Evolutionary conservation across 2,797 vertebrate species (phyloP), one percentile per base, ranked within the genome.

Genomic region (Cottoperca gobio): DNA sequence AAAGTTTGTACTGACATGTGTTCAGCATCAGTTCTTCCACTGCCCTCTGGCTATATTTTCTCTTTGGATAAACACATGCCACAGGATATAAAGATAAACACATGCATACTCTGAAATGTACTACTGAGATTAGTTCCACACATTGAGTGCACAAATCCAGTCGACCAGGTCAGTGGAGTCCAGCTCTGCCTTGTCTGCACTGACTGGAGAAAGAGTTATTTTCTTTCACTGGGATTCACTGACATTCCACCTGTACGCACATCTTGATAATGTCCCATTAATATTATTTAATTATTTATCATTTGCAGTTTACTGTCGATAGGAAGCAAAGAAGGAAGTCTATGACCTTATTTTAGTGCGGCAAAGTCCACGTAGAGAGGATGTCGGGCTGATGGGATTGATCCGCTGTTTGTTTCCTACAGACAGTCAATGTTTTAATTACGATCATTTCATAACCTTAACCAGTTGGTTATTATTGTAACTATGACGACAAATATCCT

Each of bases 1-100:
- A 95, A 96, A 96, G 95, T 97, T 97, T 95, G 91, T 94, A 94
- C 95, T 97, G 96, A 97, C 96, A 96, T 96, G 97, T 96, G 95
- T 97, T 93, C 92, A 94, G 95, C 94, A 45, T 94, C 93, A 93
- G 92, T 93, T 94, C 91, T 92, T 95, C 96, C 95, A 95, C 95
- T 92, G 90, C 90, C 91, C 90, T 88, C 90, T 93, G 86, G 94
- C 94, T 91, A 92, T 26, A 42, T 66, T 53, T 67, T 26, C 16
- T 28, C 23, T 31, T 46, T 13, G 14, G 24, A 49, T 55, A 26
- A 45, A 65, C 17, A 52, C 37, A 39, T 16, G 23, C 53, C 11
- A n/a, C 6, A 65, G 19, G 16, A 39, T 7, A 43, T 13, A 63
- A 21, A 13, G n/a, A 67, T 13, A 40, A 60, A 65, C 54, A 66